Percentiles rank a stretch among this genome's conserved stretches.
These are phyloP conservation scores for Dynastes tityus DNA, from an alignment of 2,888 invertebrate species.

Conservation along the genomic window DNA sequence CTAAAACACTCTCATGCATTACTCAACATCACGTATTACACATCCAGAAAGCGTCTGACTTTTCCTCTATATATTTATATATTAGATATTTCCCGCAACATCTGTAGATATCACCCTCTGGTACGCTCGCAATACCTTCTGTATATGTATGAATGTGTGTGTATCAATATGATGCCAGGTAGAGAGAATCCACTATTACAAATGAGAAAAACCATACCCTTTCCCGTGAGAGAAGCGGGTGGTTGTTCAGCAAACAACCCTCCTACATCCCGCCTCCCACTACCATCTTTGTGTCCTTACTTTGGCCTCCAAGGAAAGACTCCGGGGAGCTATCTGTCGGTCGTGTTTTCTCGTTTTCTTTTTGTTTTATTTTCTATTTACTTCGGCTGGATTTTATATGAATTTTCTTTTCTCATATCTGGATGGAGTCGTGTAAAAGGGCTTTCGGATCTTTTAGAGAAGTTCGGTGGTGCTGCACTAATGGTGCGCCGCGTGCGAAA, in stretches of 20 bases:
- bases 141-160: conserved; percentile 40
- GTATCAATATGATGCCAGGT: conserved; percentile 62
- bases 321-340: conserved; percentile 63
- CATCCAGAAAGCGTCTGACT: conserved; percentile 30
- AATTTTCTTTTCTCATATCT: conserved; percentile 49
- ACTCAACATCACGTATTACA: conserved; percentile 54
- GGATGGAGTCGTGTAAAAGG: conserved; percentile 43
- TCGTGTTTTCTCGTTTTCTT: conserved; percentile 57
- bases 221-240: conserved; percentile 58
- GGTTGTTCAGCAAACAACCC: conserved; percentile 41
- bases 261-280: conserved; percentile 54
- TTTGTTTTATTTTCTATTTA: conserved; percentile 68
- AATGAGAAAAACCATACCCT: conserved; percentile 57
- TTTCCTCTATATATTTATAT: conserved; percentile 60
- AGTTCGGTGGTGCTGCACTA: conserved; percentile 40
- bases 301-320: conserved; percentile 58
- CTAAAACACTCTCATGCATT: conserved; percentile 60
- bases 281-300: conserved; percentile 59
- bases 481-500: conserved; percentile 13
- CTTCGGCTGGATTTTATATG: conserved; percentile 64
- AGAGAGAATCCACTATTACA: conserved; percentile 59
- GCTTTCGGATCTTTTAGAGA: conserved; percentile 36
- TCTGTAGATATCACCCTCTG: conserved; percentile 41
- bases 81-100: conserved; percentile 60
- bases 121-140: conserved; percentile 18